Evolutionary conservation across 1,140 invertebrate species (phyloP).

Genomic region (Papilio glaucus): DNA sequence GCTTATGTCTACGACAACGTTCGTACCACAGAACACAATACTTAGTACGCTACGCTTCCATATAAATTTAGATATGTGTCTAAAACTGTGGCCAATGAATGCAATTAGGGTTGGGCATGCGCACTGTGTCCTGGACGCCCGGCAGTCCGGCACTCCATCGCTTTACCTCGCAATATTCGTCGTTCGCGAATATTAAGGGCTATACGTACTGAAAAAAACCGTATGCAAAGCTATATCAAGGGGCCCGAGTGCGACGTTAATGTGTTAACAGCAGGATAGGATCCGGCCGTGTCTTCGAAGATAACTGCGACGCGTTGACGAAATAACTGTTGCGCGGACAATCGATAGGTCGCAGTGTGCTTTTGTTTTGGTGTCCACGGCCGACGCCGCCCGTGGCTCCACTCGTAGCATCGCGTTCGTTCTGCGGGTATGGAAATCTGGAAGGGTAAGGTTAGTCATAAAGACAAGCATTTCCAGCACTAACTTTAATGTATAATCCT

Average conservation of each 20-base stretch:
- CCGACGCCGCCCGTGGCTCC: not conserved
- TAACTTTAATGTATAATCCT: slow-evolving; percentile 26
- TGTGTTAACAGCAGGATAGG: not conserved
- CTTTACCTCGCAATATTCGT: not conserved
- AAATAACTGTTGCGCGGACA: slow-evolving; percentile 62
- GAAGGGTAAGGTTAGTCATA: slow-evolving; percentile 30
- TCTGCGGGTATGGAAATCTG: not conserved
- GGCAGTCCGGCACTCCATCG: not conserved
- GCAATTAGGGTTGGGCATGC: slow-evolving; percentile 48
- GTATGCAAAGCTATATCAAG: not conserved
- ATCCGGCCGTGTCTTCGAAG: not conserved
- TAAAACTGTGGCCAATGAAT: slow-evolving; percentile 26
- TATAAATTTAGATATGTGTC: not conserved
- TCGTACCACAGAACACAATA: no score
- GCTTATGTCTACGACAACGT: no score
- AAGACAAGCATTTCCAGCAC: slow-evolving; percentile 2
- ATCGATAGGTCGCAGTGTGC: slow-evolving; percentile 63
- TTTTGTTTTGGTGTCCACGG: slow-evolving; percentile 62
- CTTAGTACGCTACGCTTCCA: no score
- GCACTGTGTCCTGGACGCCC: slow-evolving; percentile 37
- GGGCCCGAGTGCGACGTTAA: not conserved
- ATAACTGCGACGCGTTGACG: slow-evolving; percentile 2
- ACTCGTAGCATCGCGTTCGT: no score
- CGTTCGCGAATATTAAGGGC: not conserved
- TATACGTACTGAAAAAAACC: not conserved